Evolutionary conservation across 2,888 invertebrate species (phyloP).

Genomic region (Lasioglossum calceatum): DNA sequence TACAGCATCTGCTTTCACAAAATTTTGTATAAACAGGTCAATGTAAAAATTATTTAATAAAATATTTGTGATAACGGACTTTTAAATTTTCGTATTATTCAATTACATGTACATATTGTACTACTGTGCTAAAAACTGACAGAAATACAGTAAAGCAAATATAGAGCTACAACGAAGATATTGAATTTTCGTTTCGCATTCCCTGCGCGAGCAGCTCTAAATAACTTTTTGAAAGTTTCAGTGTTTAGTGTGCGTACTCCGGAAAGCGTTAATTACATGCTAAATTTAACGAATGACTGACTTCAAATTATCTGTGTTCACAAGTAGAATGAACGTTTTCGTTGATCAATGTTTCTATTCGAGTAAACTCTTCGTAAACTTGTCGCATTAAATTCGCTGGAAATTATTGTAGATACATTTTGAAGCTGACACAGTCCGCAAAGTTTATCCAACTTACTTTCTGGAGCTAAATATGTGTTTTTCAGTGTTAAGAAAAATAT

Average conservation of each 20-base stretch:
- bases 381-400: background rate
- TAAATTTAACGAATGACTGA: background rate
- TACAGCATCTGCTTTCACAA: background rate
- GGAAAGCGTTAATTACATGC: background rate
- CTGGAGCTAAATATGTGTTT: background rate
- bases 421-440: background rate
- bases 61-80: background rate
- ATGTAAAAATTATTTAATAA: background rate
- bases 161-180: background rate
- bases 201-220: background rate
- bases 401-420: background rate
- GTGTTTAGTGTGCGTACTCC: background rate
- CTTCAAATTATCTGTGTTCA: background rate
- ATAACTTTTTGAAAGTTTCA: background rate
- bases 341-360: background rate
- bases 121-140: background rate
- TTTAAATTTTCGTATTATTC: background rate
- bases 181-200: background rate
- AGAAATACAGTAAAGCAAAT: background rate
- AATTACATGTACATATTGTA: background rate
- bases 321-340: background rate
- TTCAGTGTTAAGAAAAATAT: background rate
- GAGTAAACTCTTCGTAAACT: background rate
- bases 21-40: background rate
- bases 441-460: background rate